Evolutionary conservation across 2,888 invertebrate genomes (phyloP), one percentile per base, ranked within the genome.

Genomic region (Acanthacorydalis orientalis): DNA sequence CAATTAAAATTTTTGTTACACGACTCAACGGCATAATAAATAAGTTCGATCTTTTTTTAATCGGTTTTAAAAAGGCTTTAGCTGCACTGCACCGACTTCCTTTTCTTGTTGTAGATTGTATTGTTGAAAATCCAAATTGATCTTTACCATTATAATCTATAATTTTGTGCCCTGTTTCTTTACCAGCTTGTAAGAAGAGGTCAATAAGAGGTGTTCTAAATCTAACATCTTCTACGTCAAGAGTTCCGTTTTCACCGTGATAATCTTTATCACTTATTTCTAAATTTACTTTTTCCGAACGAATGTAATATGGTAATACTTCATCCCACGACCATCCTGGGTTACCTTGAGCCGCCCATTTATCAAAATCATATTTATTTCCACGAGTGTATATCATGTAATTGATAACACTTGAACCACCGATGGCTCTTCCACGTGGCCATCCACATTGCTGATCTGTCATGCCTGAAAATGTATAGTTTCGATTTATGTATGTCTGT

Each of bases 371-470:
- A 12, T 58, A 57, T 32, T 70, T 70, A 54, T 82, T 75, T 8
- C 87, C 87, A 46, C 87, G 71, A 9, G 83, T 78, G 61, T 86
- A 85, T 51, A 83, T 74, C 78, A 78, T 78, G 54, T 72, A 76
- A 57, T 79, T 79, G 38, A 79, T 70, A 42, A 74, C 70, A 49
- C 73, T 73, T 1, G 72, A 68, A 2, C 78, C 78, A 1, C 78
- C 78, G 1, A 78, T 58, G 0, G 71, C 68, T 57, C 69, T 76
- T 14, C 78, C 78, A 7, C 75, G 63, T 1, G 77, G 77, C 69
- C 70, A 72, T 55, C 64, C 63, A 54, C 69, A 69, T 31, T 60
- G 43, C 11, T 46, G 38, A 23, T 53, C 32, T 10, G 41, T 42
- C 49, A 53, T 50, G 2, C 35, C 54, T 53, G 12, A 52, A 51